Conservation (phyloP, 2,113 vertebrate species). For the Podarcis muralis region DNA sequence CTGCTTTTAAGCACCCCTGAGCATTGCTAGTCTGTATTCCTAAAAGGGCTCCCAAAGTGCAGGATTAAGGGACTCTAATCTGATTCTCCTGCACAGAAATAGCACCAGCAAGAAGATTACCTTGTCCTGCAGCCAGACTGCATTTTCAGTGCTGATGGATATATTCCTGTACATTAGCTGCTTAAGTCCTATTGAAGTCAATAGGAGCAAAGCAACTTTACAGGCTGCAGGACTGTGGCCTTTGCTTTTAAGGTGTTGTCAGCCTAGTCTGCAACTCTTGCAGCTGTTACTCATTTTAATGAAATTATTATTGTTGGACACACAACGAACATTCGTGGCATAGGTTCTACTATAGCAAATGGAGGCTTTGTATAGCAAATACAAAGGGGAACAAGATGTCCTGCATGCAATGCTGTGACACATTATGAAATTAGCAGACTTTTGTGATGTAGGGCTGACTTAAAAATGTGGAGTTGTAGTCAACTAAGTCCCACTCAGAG, state of each 20-base stretch:
- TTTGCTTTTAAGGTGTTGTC: neutral
- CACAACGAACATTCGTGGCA: neutral
- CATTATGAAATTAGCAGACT: neutral
- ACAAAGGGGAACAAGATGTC: neutral
- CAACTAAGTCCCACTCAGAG: no score
- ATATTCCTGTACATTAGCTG: neutral
- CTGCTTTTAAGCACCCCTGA: neutral
- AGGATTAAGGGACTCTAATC: conserved; percentile 30
- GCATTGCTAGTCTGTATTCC: neutral
- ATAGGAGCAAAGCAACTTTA: no score
- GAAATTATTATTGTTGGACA: neutral
- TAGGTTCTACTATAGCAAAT: neutral
- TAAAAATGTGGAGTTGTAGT: neutral
- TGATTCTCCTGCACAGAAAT: conserved; percentile 23
- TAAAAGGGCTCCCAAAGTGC: neutral
- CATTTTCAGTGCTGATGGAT: conserved; percentile 16
- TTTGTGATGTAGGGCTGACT: neutral
- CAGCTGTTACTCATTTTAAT: neutral
- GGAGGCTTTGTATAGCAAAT: neutral
- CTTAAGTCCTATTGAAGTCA: neutral
- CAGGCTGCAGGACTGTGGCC: neutral
- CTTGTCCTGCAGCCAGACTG: conserved; percentile 3
- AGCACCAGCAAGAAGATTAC: conserved; percentile 46
- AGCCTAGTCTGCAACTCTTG: neutral
- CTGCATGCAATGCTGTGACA: neutral